Conservation (phyloP, 2,113 vertebrate genomes). For the Origma solitaria region DNA sequence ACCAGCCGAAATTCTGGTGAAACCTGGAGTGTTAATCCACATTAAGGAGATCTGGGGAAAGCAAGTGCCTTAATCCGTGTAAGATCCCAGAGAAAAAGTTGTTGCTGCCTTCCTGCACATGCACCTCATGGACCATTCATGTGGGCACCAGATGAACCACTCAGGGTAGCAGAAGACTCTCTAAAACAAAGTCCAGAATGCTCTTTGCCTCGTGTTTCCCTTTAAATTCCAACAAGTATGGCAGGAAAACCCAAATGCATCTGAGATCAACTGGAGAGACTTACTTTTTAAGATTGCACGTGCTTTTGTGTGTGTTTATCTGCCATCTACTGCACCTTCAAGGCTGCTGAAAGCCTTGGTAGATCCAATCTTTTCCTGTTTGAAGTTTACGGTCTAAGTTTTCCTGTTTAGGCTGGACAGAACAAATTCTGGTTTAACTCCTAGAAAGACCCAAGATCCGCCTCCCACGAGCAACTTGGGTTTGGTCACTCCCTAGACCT, state of each 20-base stretch:
- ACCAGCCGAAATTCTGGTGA: neutral
- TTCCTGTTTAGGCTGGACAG: neutral
- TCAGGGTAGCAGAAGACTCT: neutral
- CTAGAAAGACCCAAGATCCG: neutral
- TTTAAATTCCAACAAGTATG: neutral
- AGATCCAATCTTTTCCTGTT: neutral
- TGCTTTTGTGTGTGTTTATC: neutral
- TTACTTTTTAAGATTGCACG: neutral
- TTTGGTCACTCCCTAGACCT: neutral
- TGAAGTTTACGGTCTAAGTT: neutral
- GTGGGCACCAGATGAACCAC: neutral
- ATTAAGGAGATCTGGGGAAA: slow-evolving; percentile 11
- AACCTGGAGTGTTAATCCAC: slow-evolving; percentile 16
- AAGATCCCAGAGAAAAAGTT: neutral
- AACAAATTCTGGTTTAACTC: neutral
- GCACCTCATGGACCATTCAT: neutral
- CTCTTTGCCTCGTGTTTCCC: neutral
- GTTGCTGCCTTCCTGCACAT: neutral
- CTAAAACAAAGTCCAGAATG: neutral
- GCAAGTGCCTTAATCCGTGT: neutral
- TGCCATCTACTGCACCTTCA: neutral
- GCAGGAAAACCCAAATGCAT: neutral
- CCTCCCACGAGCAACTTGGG: neutral
- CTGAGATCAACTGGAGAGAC: neutral
- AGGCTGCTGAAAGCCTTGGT: neutral